Base-by-base conservation (phyloP, 2,113 vertebrate species). In the Lampris megalopsis region DNA sequence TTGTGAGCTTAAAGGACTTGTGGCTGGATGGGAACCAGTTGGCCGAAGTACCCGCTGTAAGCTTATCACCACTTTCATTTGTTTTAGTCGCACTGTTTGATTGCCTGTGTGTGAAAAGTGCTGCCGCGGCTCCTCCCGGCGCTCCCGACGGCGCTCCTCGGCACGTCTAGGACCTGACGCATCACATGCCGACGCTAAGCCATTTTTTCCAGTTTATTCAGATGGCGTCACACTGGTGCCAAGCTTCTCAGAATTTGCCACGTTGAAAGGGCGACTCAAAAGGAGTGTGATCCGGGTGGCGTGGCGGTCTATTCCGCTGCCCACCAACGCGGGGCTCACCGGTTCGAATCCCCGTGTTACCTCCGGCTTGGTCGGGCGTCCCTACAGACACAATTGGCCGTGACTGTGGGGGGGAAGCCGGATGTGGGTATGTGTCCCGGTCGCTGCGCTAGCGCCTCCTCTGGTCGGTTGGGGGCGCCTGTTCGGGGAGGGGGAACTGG, bases 1-100 rank as follows among this genome's bases (percentile, higher is more conserved):
- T 99, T 90, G 91, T 96, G 89, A 97, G 95, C 87, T 92, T 99
- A 50, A 99, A 97, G 92, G 97, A 99, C 89, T 92, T 99, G 88
- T 99, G 98, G 98, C 92, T 99, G 89, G 98, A 99, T 88, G 98
- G 97, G 92, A 99, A 99, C 94, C 97, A 98, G 65, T 93, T 99
- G 84, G 86, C 92, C 1, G 95, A 97, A 87, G 94, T 99, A 94
- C 98, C 98, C 94, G 91, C 94, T 93, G 98, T 99, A 94, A 93
- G 91, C 65, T 61, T 53, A 76, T 80, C 9, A 24, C 38, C 2
- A 65, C 41, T 43, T 70, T 61, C 45, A 49, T 77, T 64, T 41
- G 1, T 49, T 42, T 2, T 41, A 35, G 56, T 36, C 59, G 0
- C 1, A 66, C 50, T 63, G 6, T 73, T n/a, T 63, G 54, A 50